Evolutionary conservation across 2,888 invertebrate species (phyloP).

Genomic region (Dicyrtomina minuta): DNA sequence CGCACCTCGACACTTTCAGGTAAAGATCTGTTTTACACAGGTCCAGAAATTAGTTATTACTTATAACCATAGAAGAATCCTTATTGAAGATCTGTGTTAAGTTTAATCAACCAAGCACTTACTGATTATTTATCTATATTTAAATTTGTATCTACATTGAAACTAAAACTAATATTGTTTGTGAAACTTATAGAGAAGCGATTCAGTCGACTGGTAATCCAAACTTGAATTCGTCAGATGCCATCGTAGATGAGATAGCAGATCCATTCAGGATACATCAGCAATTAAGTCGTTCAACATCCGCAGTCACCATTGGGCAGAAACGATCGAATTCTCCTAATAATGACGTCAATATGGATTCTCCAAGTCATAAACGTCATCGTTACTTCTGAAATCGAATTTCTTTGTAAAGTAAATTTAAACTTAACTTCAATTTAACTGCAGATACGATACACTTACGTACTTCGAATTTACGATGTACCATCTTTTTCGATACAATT

Average conservation of each 20-base stretch:
- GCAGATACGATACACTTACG: background rate
- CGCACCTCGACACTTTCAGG: slow-evolving; percentile 35
- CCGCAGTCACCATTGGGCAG: slow-evolving; percentile 13
- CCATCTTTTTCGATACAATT: background rate
- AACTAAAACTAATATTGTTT: background rate
- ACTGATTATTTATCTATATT: background rate
- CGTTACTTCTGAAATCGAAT: slow-evolving; percentile 20
- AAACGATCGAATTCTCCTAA: slow-evolving; percentile 33
- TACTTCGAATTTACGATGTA: background rate
- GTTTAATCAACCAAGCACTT: too few relatives aligned
- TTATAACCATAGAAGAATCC: too few relatives aligned
- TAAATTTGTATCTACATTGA: background rate
- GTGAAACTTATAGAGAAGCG: slow-evolving; percentile 26
- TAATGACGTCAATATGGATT: slow-evolving; percentile 31
- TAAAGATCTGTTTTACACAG: background rate
- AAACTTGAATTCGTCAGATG: slow-evolving; percentile 8
- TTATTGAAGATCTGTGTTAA: too few relatives aligned
- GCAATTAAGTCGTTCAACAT: background rate
- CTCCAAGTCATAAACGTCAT: slow-evolving; percentile 32
- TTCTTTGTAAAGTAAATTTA: background rate
- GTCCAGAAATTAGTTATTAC: background rate
- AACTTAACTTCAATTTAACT: slow-evolving; percentile 3
- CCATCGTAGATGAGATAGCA: slow-evolving; percentile 9
- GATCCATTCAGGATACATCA: slow-evolving; percentile 14
- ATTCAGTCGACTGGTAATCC: slow-evolving; percentile 27